Evolutionary conservation across 2,113 vertebrate genomes (phyloP).

Genomic region (human): DNA sequence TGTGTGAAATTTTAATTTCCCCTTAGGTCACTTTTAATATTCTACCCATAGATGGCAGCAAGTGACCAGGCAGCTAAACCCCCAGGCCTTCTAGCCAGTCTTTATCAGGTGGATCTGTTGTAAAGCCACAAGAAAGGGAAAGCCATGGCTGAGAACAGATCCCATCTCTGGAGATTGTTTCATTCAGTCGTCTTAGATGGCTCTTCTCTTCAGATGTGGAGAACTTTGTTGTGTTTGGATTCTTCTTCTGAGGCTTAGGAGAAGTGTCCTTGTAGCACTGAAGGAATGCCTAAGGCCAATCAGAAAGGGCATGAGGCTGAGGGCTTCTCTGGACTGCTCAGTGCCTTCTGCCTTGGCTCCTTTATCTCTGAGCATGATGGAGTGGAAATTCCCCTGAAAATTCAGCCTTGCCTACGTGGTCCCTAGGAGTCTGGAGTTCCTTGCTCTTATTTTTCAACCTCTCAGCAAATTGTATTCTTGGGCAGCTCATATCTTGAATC

Average conservation of each 20-base stretch:
- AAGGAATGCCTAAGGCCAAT: accelerated
- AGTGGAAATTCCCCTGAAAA: background rate
- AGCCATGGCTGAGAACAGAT: background rate
- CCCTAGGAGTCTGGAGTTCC: background rate
- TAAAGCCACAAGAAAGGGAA: background rate
- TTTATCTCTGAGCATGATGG: background rate
- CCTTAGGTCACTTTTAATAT: conserved; percentile 36
- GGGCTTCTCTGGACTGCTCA: background rate
- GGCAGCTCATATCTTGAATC: background rate
- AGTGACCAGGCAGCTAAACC: background rate
- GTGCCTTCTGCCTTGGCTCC: background rate
- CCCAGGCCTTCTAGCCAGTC: background rate
- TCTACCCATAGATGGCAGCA: conserved; percentile 76
- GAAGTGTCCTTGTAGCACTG: background rate
- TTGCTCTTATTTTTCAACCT: background rate
- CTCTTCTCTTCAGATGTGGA: background rate
- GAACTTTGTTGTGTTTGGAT: background rate
- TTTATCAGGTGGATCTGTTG: accelerated
- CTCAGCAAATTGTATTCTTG: background rate
- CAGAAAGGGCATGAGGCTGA: background rate
- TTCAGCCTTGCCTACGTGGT: background rate
- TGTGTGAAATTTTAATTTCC: background rate
- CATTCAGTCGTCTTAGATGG: background rate
- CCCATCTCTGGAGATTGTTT: background rate
- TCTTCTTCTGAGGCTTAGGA: background rate